Base-by-base conservation (phyloP, 2,888 invertebrate genomes). In the Molanna angustata region DNA sequence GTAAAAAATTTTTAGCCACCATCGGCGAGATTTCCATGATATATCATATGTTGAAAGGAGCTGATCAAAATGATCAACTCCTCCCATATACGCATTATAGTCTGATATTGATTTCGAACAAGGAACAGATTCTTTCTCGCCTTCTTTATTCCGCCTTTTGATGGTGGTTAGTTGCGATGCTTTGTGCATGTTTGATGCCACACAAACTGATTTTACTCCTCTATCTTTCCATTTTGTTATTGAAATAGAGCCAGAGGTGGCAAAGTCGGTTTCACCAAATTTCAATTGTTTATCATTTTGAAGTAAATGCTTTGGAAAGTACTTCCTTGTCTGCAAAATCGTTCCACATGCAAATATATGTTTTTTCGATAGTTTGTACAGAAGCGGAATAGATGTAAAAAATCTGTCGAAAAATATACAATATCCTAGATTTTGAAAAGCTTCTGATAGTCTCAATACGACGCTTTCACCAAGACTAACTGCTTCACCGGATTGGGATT, bases 181-280 rank as follows among this genome's bases (percentile, higher is more conserved):
- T 14, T 35, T 35, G 35, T n/a, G 35, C 35, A 35, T 35, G 35
- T 35, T 35, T 35, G 35, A 35, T 35, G 35, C 35, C 9, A 13
- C 35, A 35, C 35, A 35, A 35, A 35, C 35, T 35, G 35, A 35
- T 35, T 35, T 35, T 35, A 35, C 35, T 35, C 35, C 13, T 35
- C 13, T 35, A 35, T 35, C 35, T 35, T 35, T 35, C 35, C 35
- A 13, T 35, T 35, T 35, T 35, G 35, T 35, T 35, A 35, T 35
- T 13, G 35, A 35, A 9, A n/a, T 35, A 35, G 35, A 35, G 9
- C 4, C 13, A 11, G 9, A 35, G n/a, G n/a, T n/a, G 35, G 35
- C 14, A 39, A 4, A 4, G 19, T 39, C 39, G 19, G 19, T 17
- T 17, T 39, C 39, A 17, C 14, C 39, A 14, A 39, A 17, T 17